Evolutionary conservation across 2,113 vertebrate genomes (phyloP), one percentile per base, ranked within the genome.

Genomic region (Holacanthus passer): DNA sequence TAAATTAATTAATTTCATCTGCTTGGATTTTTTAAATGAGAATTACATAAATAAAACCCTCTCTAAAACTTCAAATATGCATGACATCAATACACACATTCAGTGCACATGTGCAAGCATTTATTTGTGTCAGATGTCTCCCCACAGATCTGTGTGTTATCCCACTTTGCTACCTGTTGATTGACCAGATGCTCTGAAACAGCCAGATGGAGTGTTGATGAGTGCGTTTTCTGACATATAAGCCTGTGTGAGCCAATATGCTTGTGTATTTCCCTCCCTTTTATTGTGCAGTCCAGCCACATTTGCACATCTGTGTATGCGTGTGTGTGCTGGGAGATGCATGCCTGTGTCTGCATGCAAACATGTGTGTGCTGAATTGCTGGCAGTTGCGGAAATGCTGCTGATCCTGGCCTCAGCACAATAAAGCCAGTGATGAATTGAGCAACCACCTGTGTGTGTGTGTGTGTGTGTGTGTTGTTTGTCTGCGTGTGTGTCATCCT

Each of bases 121-220:
- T 62, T 2, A 37, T 53, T 29, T 24, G 58, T 17, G 53, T 41
- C 16, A 29, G 27, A 43, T 41, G 16, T 39, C 58, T 22, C n/a
- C 35, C 20, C 45, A 19, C 22, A 27, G 7, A 41, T 50, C 1
- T 43, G 48, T 41, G 70, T 35, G 60, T 32, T 29, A 37, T 66
- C 41, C 60, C 31, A 10, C 50, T 69, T 69, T 6, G 20, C 24
- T 19, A 65, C 50, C 62, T 79, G 64, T 41, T 75, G 73, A 77
- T 50, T 48, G 39, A 53, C 73, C 65, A 75, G 82, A 88, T 84
- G 82, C 71, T 88, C 39, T 31, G 17, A 53, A 77, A 39, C 19
- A 63, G 55, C 72, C 86, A 85, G 86, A 79, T 82, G 75, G 62
- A 50, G 39, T 35, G 60, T 8, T 65, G 39, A 73, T 39, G 37